Conservation (phyloP, 2,797 vertebrate genomes). For the Poecilia gillii region DNA sequence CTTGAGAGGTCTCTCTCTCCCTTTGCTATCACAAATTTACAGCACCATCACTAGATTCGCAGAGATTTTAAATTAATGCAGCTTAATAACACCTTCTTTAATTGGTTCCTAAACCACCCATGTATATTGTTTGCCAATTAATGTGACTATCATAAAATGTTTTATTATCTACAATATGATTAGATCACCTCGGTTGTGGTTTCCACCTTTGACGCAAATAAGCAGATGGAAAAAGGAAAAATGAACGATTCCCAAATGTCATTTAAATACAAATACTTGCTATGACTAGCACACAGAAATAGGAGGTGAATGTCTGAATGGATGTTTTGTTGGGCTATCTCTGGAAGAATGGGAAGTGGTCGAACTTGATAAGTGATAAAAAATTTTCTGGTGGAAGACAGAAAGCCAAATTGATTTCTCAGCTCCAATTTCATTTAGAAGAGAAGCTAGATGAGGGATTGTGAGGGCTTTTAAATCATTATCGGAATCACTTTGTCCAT, state of each 20-base stretch:
- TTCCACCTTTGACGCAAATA: not conserved
- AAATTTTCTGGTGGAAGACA: constrained; percentile 23
- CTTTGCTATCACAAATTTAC: constrained; percentile 22
- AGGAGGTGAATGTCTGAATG: not conserved
- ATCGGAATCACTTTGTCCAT: constrained; percentile 2
- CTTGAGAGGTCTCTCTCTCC: constrained; percentile 46
- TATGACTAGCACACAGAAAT: not conserved
- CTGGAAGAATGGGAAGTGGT: not conserved
- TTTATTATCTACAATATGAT: not conserved
- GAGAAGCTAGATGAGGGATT: not conserved
- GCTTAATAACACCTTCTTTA: not conserved
- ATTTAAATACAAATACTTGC: not conserved
- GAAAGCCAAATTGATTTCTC: constrained; percentile 22
- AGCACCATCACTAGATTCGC: constrained; percentile 3
- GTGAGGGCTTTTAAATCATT: constrained; percentile 4
- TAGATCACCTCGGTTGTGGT: not conserved
- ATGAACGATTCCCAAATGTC: not conserved
- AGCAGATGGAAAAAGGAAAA: not conserved
- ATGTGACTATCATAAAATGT: not conserved
- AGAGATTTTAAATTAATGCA: constrained; percentile 18
- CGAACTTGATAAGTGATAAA: constrained; percentile 9
- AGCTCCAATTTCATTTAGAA: constrained; percentile 17
- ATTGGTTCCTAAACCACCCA: constrained; percentile 2
- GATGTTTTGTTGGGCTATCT: not conserved
- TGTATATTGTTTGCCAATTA: not conserved